phyloP scores from a whole-genome alignment of 1,140 invertebrate genomes.

The Holotrichia oblita region DNA sequence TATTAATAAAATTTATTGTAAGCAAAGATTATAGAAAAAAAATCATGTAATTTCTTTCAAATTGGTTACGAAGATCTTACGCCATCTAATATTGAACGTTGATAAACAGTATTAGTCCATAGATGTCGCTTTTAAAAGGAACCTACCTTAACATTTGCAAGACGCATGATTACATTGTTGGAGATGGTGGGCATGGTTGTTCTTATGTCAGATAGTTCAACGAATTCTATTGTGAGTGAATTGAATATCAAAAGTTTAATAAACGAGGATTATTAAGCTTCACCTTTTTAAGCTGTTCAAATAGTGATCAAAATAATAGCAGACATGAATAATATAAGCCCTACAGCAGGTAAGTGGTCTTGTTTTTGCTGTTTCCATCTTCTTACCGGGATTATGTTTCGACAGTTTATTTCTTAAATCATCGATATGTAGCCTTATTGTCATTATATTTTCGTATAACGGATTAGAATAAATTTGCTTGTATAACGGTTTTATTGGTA shows the following conservation, averaged over 20 bases:
- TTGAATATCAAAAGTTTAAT: constrained; percentile 26
- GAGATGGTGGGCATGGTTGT: neutral
- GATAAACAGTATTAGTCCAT: neutral
- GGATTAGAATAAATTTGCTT: no score
- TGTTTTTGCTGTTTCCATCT: constrained; percentile 16
- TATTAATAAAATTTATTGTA: no score
- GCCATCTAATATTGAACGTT: neutral
- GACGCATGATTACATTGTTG: neutral
- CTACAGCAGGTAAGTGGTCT: neutral
- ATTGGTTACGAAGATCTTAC: no score
- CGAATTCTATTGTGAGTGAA: neutral
- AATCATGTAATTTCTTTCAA: no score
- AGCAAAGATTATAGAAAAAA: no score
- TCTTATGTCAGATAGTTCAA: neutral
- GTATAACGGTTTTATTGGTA: no score
- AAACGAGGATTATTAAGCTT: neutral
- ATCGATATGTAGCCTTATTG: no score
- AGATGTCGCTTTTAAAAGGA: neutral
- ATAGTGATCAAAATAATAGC: neutral
- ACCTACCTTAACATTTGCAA: neutral
- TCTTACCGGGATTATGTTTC: neutral
- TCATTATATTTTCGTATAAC: no score
- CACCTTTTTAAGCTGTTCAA: neutral
- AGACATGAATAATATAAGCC: constrained; percentile 3
- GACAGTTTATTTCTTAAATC: no score